Base-by-base conservation (phyloP, 2,113 vertebrate genomes). In the Periophthalmodon schlosseri region DNA sequence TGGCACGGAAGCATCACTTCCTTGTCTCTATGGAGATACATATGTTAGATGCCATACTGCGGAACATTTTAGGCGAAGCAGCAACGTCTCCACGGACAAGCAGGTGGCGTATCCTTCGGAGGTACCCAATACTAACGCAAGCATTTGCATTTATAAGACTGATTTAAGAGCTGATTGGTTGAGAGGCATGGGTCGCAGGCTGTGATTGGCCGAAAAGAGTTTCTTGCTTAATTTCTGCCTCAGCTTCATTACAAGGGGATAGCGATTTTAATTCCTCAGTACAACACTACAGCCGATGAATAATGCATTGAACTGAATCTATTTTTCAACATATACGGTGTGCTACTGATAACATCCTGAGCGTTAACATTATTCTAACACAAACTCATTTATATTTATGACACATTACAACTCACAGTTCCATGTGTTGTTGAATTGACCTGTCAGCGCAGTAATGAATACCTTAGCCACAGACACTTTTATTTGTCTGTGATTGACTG, bases 401-500 rank as follows among this genome's bases (percentile, higher is more conserved):
- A 39, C 20, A 9, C 52, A 56, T 56, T 21, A 21, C 9, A n/a
- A 56, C 20, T 8, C n/a, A 52, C 49, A 56, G 20, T 36, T 39
- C 63, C 33, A 20, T 44, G 63, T 65, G 34, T 65, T 44, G 16
- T 64, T 34, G 28, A 36, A 65, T 65, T 39, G 34, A 65, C 11
- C 20, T 65, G 28, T 64, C 61, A 64, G 18, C 9, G 24, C 72
- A 66, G 76, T 63, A 69, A 58, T 44, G 33, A 8, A 13, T 4
- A 15, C 13, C 60, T 23, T 16, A 20, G 61, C 16, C 16, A 34
- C 11, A 63, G 15, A 34, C 10, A 2, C 15, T 34, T 75, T 70
- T 73, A 52, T 57, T 52, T 76, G 44, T 44, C 5, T 21, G 52
- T 61, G 15, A 68, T 68, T 80, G 24, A 71, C 34, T 39, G 63